Conservation (phyloP, 1,140 invertebrate species). For the Procambarus clarkii region DNA sequence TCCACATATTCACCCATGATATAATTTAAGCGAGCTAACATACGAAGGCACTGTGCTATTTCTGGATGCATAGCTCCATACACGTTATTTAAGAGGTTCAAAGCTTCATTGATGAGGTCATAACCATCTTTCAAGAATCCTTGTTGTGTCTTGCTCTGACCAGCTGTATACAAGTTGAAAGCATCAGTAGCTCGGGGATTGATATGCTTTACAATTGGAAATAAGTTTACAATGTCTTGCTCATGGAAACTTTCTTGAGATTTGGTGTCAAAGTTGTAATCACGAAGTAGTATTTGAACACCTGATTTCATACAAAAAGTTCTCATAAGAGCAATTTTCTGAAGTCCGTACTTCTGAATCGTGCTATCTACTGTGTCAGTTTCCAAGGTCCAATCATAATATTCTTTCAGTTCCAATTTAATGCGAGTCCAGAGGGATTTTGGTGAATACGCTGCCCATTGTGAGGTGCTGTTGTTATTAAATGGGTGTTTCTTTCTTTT, state of each 20-base stretch:
- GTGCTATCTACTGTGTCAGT: slow-evolving; percentile 87
- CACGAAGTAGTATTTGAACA: slow-evolving; percentile 92
- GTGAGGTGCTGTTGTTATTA: slow-evolving; percentile 75
- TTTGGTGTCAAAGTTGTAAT: slow-evolving; percentile 94
- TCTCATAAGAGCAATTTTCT: slow-evolving; percentile 90
- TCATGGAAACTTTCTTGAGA: slow-evolving; percentile 92
- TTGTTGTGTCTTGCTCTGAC: slow-evolving; percentile 97
- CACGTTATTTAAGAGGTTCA: slow-evolving; percentile 98
- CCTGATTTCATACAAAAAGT: slow-evolving; percentile 89
- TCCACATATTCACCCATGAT: slow-evolving; percentile 96
- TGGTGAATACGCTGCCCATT: slow-evolving; percentile 92
- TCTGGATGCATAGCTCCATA: slow-evolving; percentile 99
- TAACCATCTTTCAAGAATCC: slow-evolving; percentile 96
- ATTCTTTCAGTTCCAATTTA: slow-evolving; percentile 86
- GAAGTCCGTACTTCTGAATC: slow-evolving; percentile 87
- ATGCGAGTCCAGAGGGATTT: slow-evolving; percentile 92
- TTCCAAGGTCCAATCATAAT: slow-evolving; percentile 91
- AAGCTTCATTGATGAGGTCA: slow-evolving; percentile 95
- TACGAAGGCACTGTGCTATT: slow-evolving; percentile 95
- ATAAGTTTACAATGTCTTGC: slow-evolving; percentile 97
- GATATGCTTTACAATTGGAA: slow-evolving; percentile 98
- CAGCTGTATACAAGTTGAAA: slow-evolving; percentile 97
- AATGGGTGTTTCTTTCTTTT: slow-evolving; percentile 63
- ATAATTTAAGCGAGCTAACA: slow-evolving; percentile 96
- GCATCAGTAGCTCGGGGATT: slow-evolving; percentile 97